These are phyloP conservation scores for Parnassius smintheus DNA, from an alignment of 2,888 invertebrate genomes.

Conservation along the genomic window DNA sequence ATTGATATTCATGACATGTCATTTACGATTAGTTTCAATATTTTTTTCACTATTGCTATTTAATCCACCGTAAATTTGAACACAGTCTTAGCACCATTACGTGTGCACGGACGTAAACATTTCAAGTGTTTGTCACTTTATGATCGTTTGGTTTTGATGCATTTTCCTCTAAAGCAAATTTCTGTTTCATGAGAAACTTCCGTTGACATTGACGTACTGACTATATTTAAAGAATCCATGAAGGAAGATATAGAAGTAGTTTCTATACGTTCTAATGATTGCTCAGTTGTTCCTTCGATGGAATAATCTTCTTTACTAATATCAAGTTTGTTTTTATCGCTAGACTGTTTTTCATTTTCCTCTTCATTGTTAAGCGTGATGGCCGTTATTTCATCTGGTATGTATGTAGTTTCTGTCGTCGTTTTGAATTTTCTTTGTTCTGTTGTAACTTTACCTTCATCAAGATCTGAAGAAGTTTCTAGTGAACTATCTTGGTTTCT, in stretches of 20 bases:
- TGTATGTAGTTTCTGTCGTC: slow-evolving; percentile 62
- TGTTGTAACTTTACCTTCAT: slow-evolving; percentile 40
- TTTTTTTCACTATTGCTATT: slow-evolving; percentile 17
- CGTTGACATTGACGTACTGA: slow-evolving; percentile 90
- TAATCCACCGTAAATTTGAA: slow-evolving; percentile 49
- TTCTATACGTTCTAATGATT: slow-evolving; percentile 42
- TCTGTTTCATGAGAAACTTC: slow-evolving; percentile 93
- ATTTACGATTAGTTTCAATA: slow-evolving; percentile 14
- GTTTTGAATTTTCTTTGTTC: slow-evolving; percentile 51
- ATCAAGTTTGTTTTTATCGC: slow-evolving; percentile 30
- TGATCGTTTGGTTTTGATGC: slow-evolving; percentile 84
- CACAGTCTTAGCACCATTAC: slow-evolving; percentile 57
- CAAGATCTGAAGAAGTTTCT: slow-evolving; percentile 16
- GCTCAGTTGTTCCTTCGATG: slow-evolving; percentile 37
- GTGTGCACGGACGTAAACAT: too few relatives aligned
- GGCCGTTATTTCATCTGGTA: slow-evolving; percentile 71
- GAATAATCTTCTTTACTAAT: slow-evolving; percentile 31
- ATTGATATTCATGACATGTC: neutral
- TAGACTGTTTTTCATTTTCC: slow-evolving; percentile 32
- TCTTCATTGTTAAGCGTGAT: slow-evolving; percentile 36
- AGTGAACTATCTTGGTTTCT: slow-evolving; percentile 35
- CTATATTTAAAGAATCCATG: slow-evolving; percentile 77
- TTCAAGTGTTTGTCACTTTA: slow-evolving; percentile 39
- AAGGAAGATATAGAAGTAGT: slow-evolving; percentile 62
- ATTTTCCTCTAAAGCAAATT: slow-evolving; percentile 92